Evolutionary conservation across 1,140 invertebrate genomes (phyloP), one percentile per base, ranked within the genome.

Genomic region (Heterodera schachtii): DNA sequence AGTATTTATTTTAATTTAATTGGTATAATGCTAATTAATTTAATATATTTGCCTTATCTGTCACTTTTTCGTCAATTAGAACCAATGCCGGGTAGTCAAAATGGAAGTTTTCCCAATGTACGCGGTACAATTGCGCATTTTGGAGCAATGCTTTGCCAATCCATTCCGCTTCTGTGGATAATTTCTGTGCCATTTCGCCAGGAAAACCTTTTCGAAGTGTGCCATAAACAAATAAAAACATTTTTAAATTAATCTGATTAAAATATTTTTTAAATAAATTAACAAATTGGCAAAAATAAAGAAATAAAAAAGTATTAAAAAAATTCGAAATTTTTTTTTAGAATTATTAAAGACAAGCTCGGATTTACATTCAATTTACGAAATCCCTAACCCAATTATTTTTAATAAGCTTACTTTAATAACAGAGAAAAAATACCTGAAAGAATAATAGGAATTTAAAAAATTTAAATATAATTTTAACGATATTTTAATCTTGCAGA

Each of bases 141-240:
- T 41, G 16, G 46, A 76, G 16, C 57, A 76, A 7, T n/a, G 75
- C 75, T 76, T 76, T 52, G 44, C 75, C 75, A 0, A 76, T 76
- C 75, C 75, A 76, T 52, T 60, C 66, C 41, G 75, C n/a, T 9
- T 64, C 57, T 1, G 46, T 7, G 16, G 57, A 43, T 44, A 76
- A 76, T 76, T 76, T 76, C 2, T 60, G 41, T 64, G 75, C 57
- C 57, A 64, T 76, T 76, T 76, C 46, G n/a, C 66, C 66, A 44
- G 43, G 16, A 76, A 76, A 76, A n/a, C n/a, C 75, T 8, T 66
- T 41, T 9, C 75, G 75, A 8, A 76, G 66, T 21, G 75, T 76
- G 43, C 75, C 75, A 21, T 76, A 76, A n/a, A 76, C 75, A 76
- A 76, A 76, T 19, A 76, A 66, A 21, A 76, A 49, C 75, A 76